Evolutionary conservation across 2,888 invertebrate genomes (phyloP), one percentile per base, ranked within the genome.

Genomic region (Gastrophysa polygoni): DNA sequence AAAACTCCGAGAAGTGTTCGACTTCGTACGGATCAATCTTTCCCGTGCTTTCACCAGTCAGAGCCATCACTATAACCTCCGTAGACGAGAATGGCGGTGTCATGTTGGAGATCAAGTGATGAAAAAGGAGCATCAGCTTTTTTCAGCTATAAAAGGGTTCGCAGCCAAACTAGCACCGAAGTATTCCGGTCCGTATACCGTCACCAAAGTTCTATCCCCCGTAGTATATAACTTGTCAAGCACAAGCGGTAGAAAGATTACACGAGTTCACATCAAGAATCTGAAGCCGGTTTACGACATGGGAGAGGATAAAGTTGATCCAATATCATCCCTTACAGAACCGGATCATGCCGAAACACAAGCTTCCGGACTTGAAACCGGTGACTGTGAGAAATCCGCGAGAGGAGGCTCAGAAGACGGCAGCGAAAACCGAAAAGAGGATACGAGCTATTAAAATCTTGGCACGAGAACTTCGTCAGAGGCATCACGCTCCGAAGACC

Each of bases 121-220:
- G 50, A 50, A 29, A 29, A n/a, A 18, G n/a, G 11, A 50, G 7
- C 50, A 50, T 14, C n/a, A n/a, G n/a, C 29, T 17, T 18, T 17
- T 50, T 10, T 43, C 54, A n/a, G 28, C n/a, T 16, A n/a, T n/a
- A n/a, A n/a, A n/a, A n/a, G n/a, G n/a, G n/a, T n/a, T n/a, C n/a
- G 34, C 51, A 17, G 51, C 34, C 2, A 34, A 51, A 32, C 32
- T 51, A 11, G 54, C 54, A 11, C 54, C 54, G 24, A 55, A 44
- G 20, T 55, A 54, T 43, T 54, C 43, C 6, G 54, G 43, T 16
- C 54, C 43, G 0, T 43, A 54, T 38, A 54, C 34, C 2, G 24
- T 55, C 16, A 44, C 16, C 1, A 21, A 46, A 14, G 46, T 55
- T 10, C 7, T 44, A 5, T 44, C 44, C 6, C 24, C 54, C 16